Evolutionary conservation across 2,888 invertebrate genomes (phyloP).

Genomic region (Tricholauxania praeusta): DNA sequence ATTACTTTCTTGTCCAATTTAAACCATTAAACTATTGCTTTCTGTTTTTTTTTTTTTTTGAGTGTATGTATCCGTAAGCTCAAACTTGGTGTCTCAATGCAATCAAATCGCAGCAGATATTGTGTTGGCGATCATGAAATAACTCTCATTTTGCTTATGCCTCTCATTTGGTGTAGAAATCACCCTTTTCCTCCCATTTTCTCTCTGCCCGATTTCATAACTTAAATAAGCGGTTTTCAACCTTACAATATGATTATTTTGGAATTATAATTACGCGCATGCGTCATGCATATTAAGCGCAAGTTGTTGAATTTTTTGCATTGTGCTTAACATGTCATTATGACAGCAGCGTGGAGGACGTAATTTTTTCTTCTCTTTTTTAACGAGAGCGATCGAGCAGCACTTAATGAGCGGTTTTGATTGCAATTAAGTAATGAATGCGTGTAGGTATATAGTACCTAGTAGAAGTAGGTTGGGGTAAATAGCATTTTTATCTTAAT

Average conservation of each 20-base stretch:
- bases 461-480: neutral
- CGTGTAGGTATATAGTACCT: neutral
- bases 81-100: too few species aligned
- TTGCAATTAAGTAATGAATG: slow-evolving; percentile 4
- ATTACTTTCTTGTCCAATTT: too few species aligned
- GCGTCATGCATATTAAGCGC: slow-evolving; percentile 32
- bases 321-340: slow-evolving; percentile 17
- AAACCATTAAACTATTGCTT: too few species aligned
- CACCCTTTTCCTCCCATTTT: too few species aligned
- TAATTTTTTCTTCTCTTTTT: slow-evolving; percentile 2
- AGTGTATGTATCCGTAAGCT: too few species aligned
- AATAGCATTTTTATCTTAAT: neutral
- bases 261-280: slow-evolving; percentile 33
- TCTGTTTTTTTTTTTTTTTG: too few species aligned
- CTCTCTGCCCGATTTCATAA: too few species aligned
- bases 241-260: neutral
- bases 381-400: slow-evolving; percentile 1
- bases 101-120: too few species aligned
- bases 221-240: too few species aligned
- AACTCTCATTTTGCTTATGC: too few species aligned
- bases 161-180: too few species aligned
- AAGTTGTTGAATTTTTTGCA: slow-evolving; percentile 10
- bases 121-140: neutral
- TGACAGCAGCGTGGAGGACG: slow-evolving; percentile 14
- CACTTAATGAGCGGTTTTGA: slow-evolving; percentile 9